These are phyloP conservation scores for Zeugodacus cucurbitae DNA, from an alignment of 1,140 invertebrate species.

Conservation along the genomic window DNA sequence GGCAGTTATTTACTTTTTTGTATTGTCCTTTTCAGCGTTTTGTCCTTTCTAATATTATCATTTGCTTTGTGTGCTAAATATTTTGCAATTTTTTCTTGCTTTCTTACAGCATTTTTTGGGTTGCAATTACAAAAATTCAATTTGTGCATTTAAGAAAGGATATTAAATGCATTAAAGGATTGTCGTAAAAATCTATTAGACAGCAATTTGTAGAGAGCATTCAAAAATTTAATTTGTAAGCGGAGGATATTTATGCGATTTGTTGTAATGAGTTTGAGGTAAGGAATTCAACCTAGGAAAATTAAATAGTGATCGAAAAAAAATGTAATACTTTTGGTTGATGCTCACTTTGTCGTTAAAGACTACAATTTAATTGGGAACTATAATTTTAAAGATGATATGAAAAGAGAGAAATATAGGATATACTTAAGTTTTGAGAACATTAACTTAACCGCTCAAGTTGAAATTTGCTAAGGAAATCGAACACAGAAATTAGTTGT, in stretches of 20 bases:
- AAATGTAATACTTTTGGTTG: no score
- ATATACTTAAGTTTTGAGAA: no score
- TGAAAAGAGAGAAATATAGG: no score
- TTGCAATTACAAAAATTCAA: constrained; percentile 17
- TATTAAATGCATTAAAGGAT: constrained; percentile 35
- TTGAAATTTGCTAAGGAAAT: no score
- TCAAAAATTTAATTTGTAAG: constrained; percentile 1
- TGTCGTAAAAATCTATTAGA: constrained; percentile 39
- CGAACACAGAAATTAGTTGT: no score
- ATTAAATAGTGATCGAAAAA: no score
- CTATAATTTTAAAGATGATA: no score
- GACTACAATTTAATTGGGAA: no score
- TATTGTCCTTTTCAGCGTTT: background rate
- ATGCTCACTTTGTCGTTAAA: no score
- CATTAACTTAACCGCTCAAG: no score
- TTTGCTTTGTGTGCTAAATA: background rate
- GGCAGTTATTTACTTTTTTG: background rate
- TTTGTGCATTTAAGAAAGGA: background rate
- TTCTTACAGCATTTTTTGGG: background rate
- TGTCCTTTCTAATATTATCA: background rate
- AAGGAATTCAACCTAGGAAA: no score
- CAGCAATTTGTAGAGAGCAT: constrained; percentile 21
- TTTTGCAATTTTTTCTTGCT: background rate
- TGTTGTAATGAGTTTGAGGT: no score
- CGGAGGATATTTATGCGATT: background rate